Evolutionary conservation across 2,888 invertebrate genomes (phyloP), one percentile per base, ranked within the genome.

Genomic region (Caenorhabditis angaria): DNA sequence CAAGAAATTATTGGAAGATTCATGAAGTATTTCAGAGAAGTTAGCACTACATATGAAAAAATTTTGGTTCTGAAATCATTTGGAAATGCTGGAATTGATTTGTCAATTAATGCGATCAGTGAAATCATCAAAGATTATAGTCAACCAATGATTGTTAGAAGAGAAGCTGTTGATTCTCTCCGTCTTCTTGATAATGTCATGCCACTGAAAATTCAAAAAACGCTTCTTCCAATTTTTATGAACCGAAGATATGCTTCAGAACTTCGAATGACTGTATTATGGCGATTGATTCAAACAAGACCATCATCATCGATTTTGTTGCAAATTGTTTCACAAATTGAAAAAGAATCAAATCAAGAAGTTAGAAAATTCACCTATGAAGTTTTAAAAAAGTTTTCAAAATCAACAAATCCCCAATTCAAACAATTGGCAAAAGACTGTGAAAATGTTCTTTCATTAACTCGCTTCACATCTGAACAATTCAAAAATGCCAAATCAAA

Each of bases 51-150:
- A 51, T 80, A 78, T 73, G 82, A 84, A 67, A 82, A 83, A 69
- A 61, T 87, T 54, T 75, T 85, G 58, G 78, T 76, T 62, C 72
- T 86, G 64, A 84, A 85, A 74, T 71, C 85, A 28, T 27, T 87
- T 54, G 80, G n/a, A n/a, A n/a, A n/a, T n/a, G n/a, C n/a, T n/a
- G n/a, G n/a, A n/a, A n/a, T n/a, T n/a, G n/a, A n/a, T 58, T 35
- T 70, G 20, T 65, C 75, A 58, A 65, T 83, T 55, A 20, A 65
- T 61, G 69, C 77, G 53, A 72, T 86, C 54, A 80, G 82, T 67
- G 76, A 82, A 62, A 78, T 86, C 74, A 80, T 84, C 74, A 22
- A 58, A 24, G 77, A 83, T 75, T 54, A 61, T 50, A 56, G 63
- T 28, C 70, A 82, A 59, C 60, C 70, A 61, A 73, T 71, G 47